phyloP scores from a whole-genome alignment of 1,140 invertebrate species.

The Lysiphlebus fabarum region DNA sequence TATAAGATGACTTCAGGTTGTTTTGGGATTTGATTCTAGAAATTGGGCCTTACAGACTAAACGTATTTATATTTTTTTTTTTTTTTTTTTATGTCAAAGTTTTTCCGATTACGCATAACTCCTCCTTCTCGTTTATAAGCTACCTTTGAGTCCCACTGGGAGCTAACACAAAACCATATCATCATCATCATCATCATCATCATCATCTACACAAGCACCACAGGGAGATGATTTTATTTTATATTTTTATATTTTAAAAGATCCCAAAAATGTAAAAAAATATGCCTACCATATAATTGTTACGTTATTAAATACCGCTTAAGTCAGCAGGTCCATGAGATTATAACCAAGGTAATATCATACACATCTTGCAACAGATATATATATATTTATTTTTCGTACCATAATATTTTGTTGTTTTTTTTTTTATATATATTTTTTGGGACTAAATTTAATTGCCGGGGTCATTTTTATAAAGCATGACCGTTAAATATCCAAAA shows the following conservation, averaged over 20 bases:
- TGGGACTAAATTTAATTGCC: conserved; percentile 23
- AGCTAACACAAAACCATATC: not conserved
- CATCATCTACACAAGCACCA: not conserved
- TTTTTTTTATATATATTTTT: conserved; percentile 19
- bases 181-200: no score
- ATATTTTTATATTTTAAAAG: not conserved
- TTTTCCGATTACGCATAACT: conserved; percentile 35
- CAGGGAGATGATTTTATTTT: conserved; percentile 2
- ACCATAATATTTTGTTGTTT: not conserved
- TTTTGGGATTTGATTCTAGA: conserved; percentile 27
- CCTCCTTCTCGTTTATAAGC: conserved; percentile 7
- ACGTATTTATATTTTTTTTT: not conserved
- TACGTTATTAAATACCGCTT: conserved; percentile 55
- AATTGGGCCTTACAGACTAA: conserved; percentile 34
- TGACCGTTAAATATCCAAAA: conserved; percentile 6
- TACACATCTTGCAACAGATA: no score
- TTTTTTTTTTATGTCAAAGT: conserved; percentile 29
- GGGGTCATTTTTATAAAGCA: conserved; percentile 7
- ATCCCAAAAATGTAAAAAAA: conserved; percentile 7
- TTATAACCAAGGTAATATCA: conserved; percentile 8
- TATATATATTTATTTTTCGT: no score
- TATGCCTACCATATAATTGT: conserved; percentile 54
- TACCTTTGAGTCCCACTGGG: not conserved
- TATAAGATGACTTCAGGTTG: conserved; percentile 34
- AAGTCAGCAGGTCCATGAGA: conserved; percentile 35